Conservation (phyloP, 1,140 invertebrate genomes). For the Dinoponera quadriceps region DNA sequence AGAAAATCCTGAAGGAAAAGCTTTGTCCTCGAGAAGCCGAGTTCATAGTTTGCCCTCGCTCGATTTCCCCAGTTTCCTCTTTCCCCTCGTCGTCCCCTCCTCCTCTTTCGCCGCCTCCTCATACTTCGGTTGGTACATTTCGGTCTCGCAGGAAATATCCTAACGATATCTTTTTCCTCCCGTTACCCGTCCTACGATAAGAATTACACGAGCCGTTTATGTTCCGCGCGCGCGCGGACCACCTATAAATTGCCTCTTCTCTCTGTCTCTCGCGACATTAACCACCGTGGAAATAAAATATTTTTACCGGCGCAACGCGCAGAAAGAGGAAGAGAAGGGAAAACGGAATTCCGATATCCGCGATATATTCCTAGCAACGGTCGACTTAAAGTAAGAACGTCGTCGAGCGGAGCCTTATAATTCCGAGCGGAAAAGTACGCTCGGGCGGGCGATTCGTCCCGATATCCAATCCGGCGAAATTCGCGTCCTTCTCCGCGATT, state of each 20-base stretch:
- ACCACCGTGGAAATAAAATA: conserved; percentile 48
- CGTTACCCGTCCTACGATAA: conserved; percentile 36
- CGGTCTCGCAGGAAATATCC: conserved; percentile 74
- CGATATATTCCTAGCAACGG: neutral
- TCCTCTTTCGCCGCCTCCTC: neutral
- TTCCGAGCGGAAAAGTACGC: neutral
- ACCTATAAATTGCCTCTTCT: conserved; percentile 40
- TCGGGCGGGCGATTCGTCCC: no score
- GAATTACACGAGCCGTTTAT: conserved; percentile 56
- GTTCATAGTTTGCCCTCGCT: conserved; percentile 78
- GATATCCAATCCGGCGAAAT: no score
- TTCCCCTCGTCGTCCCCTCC: conserved; percentile 1
- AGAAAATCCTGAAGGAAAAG: conserved; percentile 72
- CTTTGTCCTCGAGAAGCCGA: conserved; percentile 77
- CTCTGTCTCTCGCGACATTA: conserved; percentile 35
- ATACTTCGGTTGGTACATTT: conserved; percentile 68
- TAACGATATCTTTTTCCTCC: conserved; percentile 69
- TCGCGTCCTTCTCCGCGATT: no score
- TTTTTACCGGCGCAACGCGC: conserved; percentile 50
- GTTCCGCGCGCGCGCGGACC: conserved; percentile 17
- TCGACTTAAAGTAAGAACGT: neutral
- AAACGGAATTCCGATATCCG: conserved; percentile 20
- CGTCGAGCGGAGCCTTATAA: conserved; percentile 40
- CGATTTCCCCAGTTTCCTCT: conserved; percentile 71
- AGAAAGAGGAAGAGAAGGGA: no score